Conservation (phyloP, 1,140 invertebrate species). For the Dufourea novaeangliae region DNA sequence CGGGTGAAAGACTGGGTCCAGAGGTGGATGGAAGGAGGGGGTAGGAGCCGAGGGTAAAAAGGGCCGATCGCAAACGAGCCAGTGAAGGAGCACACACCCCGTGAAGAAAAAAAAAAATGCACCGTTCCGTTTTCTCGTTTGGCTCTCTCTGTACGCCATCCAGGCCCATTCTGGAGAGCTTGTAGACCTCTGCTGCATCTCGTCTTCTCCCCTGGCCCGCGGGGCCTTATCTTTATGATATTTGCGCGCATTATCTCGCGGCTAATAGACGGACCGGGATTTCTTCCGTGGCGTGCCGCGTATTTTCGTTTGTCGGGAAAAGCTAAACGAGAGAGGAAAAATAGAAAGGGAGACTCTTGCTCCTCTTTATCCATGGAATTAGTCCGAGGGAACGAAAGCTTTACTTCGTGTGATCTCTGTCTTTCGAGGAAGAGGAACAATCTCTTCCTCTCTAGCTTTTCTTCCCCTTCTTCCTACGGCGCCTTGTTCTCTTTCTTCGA, state of each 20-base stretch:
- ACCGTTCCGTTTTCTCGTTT: constrained; percentile 69
- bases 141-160: constrained; percentile 34
- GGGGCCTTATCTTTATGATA: constrained; percentile 81
- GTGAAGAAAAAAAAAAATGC: constrained; percentile 62
- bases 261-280: constrained; percentile 70
- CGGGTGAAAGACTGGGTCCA: constrained; percentile 65
- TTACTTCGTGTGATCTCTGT: constrained; percentile 27
- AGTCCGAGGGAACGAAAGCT: constrained; percentile 39
- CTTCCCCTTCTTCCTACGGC: neutral
- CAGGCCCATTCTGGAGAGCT: neutral
- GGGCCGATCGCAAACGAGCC: constrained; percentile 38
- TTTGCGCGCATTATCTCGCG: constrained; percentile 79
- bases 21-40: constrained; percentile 20
- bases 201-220: constrained; percentile 16
- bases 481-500: neutral
- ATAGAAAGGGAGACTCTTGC: constrained; percentile 2
- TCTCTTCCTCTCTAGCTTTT: neutral
- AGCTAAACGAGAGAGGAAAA: constrained; percentile 5
- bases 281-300: constrained; percentile 52
- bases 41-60: constrained; percentile 60
- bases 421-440: constrained; percentile 30
- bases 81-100: constrained; percentile 32
- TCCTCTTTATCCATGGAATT: constrained; percentile 51
- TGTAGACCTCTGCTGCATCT: neutral
- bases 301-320: constrained; percentile 51